Evolutionary conservation across 1,140 invertebrate genomes (phyloP), one percentile per base, ranked within the genome.

Genomic region (Aricia agestis): DNA sequence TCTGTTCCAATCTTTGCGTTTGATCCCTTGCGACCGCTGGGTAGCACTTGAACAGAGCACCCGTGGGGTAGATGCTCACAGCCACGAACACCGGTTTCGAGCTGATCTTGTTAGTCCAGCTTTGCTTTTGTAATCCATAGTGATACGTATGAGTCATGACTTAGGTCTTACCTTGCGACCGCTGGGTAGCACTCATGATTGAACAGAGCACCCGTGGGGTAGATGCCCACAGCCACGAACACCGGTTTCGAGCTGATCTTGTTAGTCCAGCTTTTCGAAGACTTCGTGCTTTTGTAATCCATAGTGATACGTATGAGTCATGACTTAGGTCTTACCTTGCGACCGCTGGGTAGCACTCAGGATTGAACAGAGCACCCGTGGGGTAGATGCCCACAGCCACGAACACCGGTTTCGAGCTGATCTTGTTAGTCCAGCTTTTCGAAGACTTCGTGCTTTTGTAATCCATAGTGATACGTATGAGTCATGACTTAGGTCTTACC

Each of bases 161-260:
- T n/a, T n/a, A n/a, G n/a, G n/a, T n/a, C n/a, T n/a, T n/a, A n/a
- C 94, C 96, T 94, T 2, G 95, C 94, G 1, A 97, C 94, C 45
- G 94, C 94, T 6, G 96, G 96, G 85, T 96, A 95, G 89, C 97
- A 98, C 72, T 98, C n/a, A n/a, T n/a, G n/a, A n/a, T n/a, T 98
- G 84, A 98, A 97, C 61, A 97, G 92, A 6, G 97, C 95, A 0
- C 95, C 95, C 0, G 95, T 95, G 2, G 95, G 93, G 80, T 97
- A 98, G 25, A 98, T 93, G 6, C 94, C 97, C 4, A 97, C 95
- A 1, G 95, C 97, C n/a, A 96, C 85, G 76, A 95, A 94, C 1
- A 92, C 76, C 25, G 93, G 91, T 86, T 94, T 93, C 59, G 93
- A 88, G 57, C 93, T 88, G 76, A 95, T 93, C 72, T 81, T 80